Base-by-base conservation (phyloP, 1,140 invertebrate genomes). In the Caenorhabditis brenneri region DNA sequence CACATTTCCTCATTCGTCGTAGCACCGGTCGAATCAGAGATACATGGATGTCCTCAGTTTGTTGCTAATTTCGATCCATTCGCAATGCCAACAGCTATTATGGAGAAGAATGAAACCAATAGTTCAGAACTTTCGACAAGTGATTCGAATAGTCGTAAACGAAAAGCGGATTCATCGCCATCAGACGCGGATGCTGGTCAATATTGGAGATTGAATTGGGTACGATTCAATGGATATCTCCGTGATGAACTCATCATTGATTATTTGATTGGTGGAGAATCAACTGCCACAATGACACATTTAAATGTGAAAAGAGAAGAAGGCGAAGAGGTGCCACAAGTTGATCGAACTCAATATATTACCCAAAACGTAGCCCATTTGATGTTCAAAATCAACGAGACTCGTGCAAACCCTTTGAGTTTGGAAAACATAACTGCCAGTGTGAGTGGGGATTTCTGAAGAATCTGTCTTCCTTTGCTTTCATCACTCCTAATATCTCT, bases 201-300 rank as follows among this genome's bases (percentile, higher is more conserved):
- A 19, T 79, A 79, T 49, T 83, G 82, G 82, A 36, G 49, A 29
- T 46, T 83, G 16, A 83, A 83, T 51, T 83, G 42, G 58, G 19
- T 10, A 0, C 82, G 82, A 42, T 83, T 83, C 74, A 65, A 80
- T 27, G 31, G 69, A 5, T 83, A 55, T 31, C 31, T 83, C 29
- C 33, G 82, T 9, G 82, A 83, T 65, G 82, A 83, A 27, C 33
- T 83, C 9, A 65, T 83, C 12, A 36, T 46, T 27, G 82, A 83
- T 29, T 74, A 74, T n/a, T n/a, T 74, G n/a, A 74, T 74, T 42
- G 65, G 65, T 36, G 33, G 65, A 15, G 65, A 36, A 1, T 74
- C 65, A 12, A 74, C 33, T 22, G 65, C 22, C 15, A 74, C 33
- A 24, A 74, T 42, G 36, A 74, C 65, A 12, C 33, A 74, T 42